A percentile compares a stretch with the other conserved stretches of the same genome.
phyloP scores from a whole-genome alignment of 2,888 invertebrate genomes.

The Cryptus viduatorius region DNA sequence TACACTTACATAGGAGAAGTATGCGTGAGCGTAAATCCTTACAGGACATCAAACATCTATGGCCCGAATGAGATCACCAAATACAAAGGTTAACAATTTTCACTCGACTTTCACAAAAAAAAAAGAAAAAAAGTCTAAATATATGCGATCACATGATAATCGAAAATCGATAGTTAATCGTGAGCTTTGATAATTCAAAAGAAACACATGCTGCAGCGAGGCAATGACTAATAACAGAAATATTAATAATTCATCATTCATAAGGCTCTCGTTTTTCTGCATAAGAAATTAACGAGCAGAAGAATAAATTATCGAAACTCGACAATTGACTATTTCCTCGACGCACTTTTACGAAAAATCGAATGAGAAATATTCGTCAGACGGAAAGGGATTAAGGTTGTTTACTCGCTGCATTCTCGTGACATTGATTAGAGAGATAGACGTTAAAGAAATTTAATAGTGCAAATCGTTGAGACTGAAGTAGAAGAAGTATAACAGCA shows the following conservation, averaged over 20 bases:
- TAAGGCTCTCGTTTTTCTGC: too few species aligned
- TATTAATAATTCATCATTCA: too few species aligned
- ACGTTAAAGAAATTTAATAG: conserved; percentile 12
- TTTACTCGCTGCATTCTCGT: not conserved
- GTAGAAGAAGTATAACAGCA: not conserved
- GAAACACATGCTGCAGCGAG: too few species aligned
- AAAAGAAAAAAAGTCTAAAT: not conserved
- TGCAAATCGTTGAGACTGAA: conserved; percentile 5
- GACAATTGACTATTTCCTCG: too few species aligned
- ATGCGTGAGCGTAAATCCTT: conserved; percentile 98
- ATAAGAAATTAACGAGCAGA: too few species aligned
- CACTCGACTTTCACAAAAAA: not conserved
- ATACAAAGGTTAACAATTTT: conserved; percentile 90
- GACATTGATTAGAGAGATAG: conserved; percentile 21
- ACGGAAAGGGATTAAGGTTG: not conserved
- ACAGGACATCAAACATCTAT: conserved; percentile 96
- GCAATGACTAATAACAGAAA: too few species aligned
- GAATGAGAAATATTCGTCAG: not conserved
- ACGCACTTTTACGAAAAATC: not conserved
- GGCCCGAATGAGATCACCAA: conserved; percentile 93
- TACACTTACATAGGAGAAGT: conserved; percentile 99
- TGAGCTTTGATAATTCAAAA: too few species aligned
- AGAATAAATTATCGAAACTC: too few species aligned
- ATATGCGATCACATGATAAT: not conserved
- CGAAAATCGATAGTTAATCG: not conserved